phyloP scores from a whole-genome alignment of 2,113 vertebrate species.

The Colistium nudipinnis region DNA sequence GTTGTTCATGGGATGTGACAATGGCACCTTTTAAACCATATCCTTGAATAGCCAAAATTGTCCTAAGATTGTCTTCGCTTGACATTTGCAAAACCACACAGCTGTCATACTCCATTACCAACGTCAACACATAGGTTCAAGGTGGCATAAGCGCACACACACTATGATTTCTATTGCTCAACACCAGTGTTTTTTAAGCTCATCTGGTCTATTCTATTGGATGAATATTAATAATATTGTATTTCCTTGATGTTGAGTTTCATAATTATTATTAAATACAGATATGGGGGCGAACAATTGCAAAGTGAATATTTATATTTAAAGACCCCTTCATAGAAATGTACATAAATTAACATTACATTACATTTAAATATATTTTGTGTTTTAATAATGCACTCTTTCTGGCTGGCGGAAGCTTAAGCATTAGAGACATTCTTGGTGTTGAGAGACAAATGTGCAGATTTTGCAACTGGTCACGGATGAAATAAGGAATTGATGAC shows the following conservation, averaged over 20 bases:
- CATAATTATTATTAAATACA: slow-evolving; percentile 4
- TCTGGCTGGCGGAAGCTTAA: too few relatives aligned
- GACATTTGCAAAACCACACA: too few relatives aligned
- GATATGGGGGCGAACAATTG: not conserved
- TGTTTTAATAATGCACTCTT: not conserved
- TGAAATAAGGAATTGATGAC: slow-evolving; percentile 32
- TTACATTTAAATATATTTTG: not conserved
- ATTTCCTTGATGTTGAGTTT: too few relatives aligned
- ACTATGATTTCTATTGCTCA: too few relatives aligned
- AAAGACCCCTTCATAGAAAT: not conserved
- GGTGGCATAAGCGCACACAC: too few relatives aligned
- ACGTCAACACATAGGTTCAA: too few relatives aligned
- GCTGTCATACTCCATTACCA: too few relatives aligned
- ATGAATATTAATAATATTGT: too few relatives aligned
- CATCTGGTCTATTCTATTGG: too few relatives aligned
- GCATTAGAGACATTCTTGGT: not conserved
- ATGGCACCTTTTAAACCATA: slow-evolving; percentile 71
- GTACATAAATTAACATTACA: not conserved
- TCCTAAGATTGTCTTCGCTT: slow-evolving; percentile 70
- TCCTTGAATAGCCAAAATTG: slow-evolving; percentile 68
- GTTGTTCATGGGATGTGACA: slow-evolving; percentile 72
- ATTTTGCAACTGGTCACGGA: slow-evolving; percentile 25
- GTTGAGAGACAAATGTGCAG: not conserved
- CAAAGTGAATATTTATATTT: slow-evolving; percentile 2
- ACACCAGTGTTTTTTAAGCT: too few relatives aligned